These are phyloP conservation scores for Hedya salicella DNA, from an alignment of 2,888 invertebrate genomes.

Conservation along the genomic window DNA sequence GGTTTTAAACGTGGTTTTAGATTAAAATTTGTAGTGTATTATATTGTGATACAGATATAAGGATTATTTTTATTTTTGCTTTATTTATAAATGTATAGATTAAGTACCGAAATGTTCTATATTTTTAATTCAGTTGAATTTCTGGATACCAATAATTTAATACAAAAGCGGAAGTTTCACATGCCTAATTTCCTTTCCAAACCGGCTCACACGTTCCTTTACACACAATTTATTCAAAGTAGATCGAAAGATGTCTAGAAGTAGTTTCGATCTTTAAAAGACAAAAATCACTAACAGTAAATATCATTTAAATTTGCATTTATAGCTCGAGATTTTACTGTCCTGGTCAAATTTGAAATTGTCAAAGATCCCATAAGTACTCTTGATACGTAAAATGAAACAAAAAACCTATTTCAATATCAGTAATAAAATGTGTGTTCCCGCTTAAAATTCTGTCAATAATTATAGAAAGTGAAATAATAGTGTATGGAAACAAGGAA, in stretches of 20 bases:
- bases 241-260: too few species aligned
- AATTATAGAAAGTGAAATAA: neutral
- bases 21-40: neutral
- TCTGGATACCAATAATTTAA: neutral
- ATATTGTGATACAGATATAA: neutral
- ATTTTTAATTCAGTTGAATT: neutral
- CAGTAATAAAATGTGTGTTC: neutral
- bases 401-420: neutral
- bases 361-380: neutral
- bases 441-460: constrained; percentile 6
- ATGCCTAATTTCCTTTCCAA: constrained; percentile 25
- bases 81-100: neutral
- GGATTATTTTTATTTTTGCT: neutral
- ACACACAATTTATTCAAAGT: neutral
- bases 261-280: too few species aligned
- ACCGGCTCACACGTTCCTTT: neutral
- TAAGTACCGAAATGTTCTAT: neutral
- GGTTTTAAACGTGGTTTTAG: neutral
- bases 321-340: too few species aligned
- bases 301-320: too few species aligned
- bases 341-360: too few species aligned
- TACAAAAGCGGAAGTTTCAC: constrained; percentile 25
- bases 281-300: too few species aligned
- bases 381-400: constrained; percentile 5
- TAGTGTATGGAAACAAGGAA: too few species aligned